Base-by-base conservation (phyloP, 1,140 invertebrate species). In the Trachymyrmex cornetzi region DNA sequence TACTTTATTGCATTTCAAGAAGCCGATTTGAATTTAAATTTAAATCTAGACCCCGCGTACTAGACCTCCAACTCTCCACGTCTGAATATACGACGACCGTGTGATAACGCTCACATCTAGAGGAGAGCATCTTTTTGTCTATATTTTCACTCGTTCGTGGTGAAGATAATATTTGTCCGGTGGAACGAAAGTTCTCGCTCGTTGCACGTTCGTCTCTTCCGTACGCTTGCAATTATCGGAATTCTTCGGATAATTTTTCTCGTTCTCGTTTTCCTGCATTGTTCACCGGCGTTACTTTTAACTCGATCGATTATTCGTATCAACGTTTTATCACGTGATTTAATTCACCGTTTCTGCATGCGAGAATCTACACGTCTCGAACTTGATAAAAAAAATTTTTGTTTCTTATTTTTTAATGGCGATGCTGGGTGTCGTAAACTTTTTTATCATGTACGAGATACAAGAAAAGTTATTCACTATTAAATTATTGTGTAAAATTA, bases 1-100 rank as follows among this genome's bases (percentile, higher is more conserved):
- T 84, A 84, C 80, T 84, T 84, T 84, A 84, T 84, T 84, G 38
- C 69, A 75, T 84, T 82, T 82, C 80, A 84, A 84, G 80, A 84
- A 84, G 69, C 80, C 80, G 55, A 84, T 84, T 84, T 84, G 69
- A 84, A 84, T 84, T 84, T 84, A 84, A 84, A 84, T 84, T 74
- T 84, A 84, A 84, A 84, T 84, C 80, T 63, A 61, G 80, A 44
- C 34, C 79, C 24, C 67, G 22, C 53, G 66, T 22, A 44, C 30
- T 55, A 57, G 30, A 71, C 19, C 59, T 75, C 14, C 69, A 34
- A 44, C 24, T 61, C n/a, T 34, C 57, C 24, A 38, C 14, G n/a
- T 53, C 55, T 63, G 80, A 84, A 84, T 75, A 75, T 75, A 84
- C 55, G 38, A 6, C 69, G 38, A 75, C 69, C 38, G 80, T 27